Evolutionary conservation across 2,888 invertebrate species (phyloP).

Genomic region (Tachina lurida): DNA sequence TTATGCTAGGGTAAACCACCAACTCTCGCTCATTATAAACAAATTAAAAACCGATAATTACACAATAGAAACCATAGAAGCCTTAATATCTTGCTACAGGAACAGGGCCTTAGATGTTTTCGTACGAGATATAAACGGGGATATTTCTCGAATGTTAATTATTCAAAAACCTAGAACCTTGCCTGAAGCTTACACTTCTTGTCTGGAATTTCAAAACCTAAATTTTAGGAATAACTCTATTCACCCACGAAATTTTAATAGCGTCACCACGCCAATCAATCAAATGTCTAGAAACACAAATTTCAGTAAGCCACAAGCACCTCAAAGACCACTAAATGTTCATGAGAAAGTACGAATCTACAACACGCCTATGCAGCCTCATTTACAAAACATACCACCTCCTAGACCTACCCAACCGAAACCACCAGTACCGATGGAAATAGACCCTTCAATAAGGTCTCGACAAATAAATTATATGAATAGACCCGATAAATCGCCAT

Average conservation of each 20-base stretch:
- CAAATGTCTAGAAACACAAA: constrained; percentile 19
- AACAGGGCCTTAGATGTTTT: constrained; percentile 1
- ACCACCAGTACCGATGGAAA: constrained; percentile 24
- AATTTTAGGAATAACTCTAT: constrained; percentile 29
- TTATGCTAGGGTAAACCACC: constrained; percentile 1
- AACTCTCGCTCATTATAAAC: constrained; percentile 2
- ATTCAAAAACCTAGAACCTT: constrained; percentile 3
- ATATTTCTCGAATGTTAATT: neutral
- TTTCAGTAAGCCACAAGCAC: too few species aligned
- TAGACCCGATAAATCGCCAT: too few species aligned
- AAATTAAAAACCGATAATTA: constrained; percentile 8
- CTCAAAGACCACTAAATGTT: too few species aligned
- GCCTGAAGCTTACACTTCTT: constrained; percentile 14
- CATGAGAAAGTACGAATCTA: too few species aligned
- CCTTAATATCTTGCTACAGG: too few species aligned
- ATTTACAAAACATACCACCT: constrained; percentile 9
- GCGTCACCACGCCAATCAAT: neutral
- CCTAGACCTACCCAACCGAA: constrained; percentile 28
- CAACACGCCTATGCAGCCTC: too few species aligned
- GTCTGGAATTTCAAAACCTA: constrained; percentile 43
- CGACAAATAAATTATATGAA: constrained; percentile 17
- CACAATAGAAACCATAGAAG: constrained; percentile 7
- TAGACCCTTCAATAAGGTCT: constrained; percentile 6
- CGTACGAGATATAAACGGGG: neutral
- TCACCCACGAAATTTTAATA: constrained; percentile 6